phyloP scores from a whole-genome alignment of 2,797 vertebrate genomes.

The Hozukius guyotensis region DNA sequence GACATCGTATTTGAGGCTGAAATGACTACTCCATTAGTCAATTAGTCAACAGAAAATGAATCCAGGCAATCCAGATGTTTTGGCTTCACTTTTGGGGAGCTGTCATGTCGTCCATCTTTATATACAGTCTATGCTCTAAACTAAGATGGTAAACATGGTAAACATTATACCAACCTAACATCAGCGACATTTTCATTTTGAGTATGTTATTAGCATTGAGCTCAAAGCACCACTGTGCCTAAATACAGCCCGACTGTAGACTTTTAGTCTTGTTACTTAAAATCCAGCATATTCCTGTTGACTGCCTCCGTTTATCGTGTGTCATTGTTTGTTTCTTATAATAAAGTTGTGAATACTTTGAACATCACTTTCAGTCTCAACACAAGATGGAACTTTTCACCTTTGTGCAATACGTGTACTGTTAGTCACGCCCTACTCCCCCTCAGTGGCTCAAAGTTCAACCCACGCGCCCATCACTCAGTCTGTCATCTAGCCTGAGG shows the following conservation, averaged over 20 bases:
- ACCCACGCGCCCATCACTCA: conserved; percentile 26
- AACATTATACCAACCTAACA: not conserved
- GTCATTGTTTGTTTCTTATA: not conserved
- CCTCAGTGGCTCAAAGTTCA: conserved; percentile 7
- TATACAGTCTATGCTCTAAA: too few species aligned
- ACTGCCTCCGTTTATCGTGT: not conserved
- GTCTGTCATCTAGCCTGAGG: conserved; percentile 3
- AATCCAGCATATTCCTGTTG: not conserved
- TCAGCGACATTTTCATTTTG: not conserved
- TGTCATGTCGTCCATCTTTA: too few species aligned
- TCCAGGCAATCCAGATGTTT: too few species aligned
- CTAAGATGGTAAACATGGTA: too few species aligned
- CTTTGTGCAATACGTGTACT: not conserved
- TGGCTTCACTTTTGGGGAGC: too few species aligned
- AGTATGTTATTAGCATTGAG: not conserved
- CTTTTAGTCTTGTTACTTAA: not conserved
- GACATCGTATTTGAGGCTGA: not conserved
- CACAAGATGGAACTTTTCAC: not conserved
- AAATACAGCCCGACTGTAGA: not conserved
- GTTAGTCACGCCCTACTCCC: conserved; percentile 1
- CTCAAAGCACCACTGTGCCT: not conserved
- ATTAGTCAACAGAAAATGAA: not conserved
- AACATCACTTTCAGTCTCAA: not conserved
- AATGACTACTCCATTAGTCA: not conserved
- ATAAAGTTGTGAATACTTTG: not conserved